Evolutionary conservation across 23 tunicate species (phyloP).

Genomic region (Clavelina lepadiformis): DNA sequence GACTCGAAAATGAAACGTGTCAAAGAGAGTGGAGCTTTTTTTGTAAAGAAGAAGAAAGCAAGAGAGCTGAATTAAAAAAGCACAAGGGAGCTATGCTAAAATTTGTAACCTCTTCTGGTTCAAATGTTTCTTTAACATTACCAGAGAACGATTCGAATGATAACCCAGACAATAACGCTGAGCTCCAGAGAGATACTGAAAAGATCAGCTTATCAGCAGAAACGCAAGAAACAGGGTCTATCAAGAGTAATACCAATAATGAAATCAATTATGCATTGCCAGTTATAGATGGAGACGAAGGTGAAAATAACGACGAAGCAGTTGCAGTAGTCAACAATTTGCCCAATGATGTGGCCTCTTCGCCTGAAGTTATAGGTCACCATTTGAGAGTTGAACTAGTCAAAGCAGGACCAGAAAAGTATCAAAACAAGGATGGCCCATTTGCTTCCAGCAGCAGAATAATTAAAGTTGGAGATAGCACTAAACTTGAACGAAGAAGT

Average conservation of each 20-base stretch:
- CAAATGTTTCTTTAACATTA: constrained; percentile 45
- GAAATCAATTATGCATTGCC: constrained; percentile 18
- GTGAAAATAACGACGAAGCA: constrained; percentile 45
- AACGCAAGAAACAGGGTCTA: constrained; percentile 16
- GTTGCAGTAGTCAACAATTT: constrained; percentile 42
- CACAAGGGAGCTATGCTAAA: no score
- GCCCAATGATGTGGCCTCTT: constrained; percentile 43
- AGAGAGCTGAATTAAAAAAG: no score
- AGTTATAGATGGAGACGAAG: constrained; percentile 29
- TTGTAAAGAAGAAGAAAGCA: no score
- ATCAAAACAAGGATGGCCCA: constrained; percentile 37
- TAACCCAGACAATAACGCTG: constrained; percentile 31
- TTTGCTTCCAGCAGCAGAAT: constrained; percentile 32
- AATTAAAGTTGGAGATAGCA: constrained; percentile 39
- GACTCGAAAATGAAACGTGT: no score
- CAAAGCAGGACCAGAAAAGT: constrained; percentile 46
- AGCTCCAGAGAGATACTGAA: constrained; percentile 9
- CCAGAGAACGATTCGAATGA: constrained; percentile 47
- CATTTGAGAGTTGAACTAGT: constrained; percentile 37
- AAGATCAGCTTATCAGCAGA: constrained; percentile 23
- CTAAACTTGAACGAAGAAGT: constrained; percentile 35
- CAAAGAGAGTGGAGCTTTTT: no score
- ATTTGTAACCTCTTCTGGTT: no score
- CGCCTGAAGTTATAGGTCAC: constrained; percentile 38
- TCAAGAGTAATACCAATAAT: constrained; percentile 21